A percentile compares a stretch with the other conserved stretches of the same genome.
These are phyloP conservation scores for Poecilobothrus nobilitatus DNA, from an alignment of 2,888 invertebrate species.

Conservation along the genomic window DNA sequence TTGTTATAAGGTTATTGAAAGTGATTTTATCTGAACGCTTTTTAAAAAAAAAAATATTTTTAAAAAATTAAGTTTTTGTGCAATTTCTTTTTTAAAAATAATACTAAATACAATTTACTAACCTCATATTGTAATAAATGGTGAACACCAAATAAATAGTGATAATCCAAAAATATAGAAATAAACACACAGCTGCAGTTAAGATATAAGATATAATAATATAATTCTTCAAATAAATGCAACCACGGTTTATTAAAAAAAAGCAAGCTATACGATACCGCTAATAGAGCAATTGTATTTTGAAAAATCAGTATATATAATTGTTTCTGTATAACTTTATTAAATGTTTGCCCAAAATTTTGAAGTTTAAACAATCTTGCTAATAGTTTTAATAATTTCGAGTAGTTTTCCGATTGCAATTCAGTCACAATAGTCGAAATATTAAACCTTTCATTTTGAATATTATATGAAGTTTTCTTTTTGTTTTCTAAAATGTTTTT, in stretches of 20 bases:
- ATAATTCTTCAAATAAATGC: not conserved
- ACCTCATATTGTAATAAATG: conserved; percentile 9
- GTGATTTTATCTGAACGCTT: too few species aligned
- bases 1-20: too few species aligned
- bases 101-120: not conserved
- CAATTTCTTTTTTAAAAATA: too few species aligned
- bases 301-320: not conserved
- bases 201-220: not conserved
- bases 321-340: conserved; percentile 9
- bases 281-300: conserved; percentile 7
- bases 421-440: not conserved
- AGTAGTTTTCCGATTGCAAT: too few species aligned
- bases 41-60: too few species aligned
- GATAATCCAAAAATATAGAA: conserved; percentile 3
- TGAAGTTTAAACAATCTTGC: not conserved
- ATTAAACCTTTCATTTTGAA: not conserved
- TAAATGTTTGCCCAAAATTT: not conserved
- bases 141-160: not conserved
- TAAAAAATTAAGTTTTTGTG: too few species aligned
- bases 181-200: not conserved
- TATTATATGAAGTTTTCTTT: not conserved
- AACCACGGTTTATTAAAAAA: not conserved
- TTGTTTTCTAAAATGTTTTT: not conserved
- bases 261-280: not conserved
- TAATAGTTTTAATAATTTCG: not conserved